Evolutionary conservation across 1,140 invertebrate genomes (phyloP).

Genomic region (Drosophila nannoptera): DNA sequence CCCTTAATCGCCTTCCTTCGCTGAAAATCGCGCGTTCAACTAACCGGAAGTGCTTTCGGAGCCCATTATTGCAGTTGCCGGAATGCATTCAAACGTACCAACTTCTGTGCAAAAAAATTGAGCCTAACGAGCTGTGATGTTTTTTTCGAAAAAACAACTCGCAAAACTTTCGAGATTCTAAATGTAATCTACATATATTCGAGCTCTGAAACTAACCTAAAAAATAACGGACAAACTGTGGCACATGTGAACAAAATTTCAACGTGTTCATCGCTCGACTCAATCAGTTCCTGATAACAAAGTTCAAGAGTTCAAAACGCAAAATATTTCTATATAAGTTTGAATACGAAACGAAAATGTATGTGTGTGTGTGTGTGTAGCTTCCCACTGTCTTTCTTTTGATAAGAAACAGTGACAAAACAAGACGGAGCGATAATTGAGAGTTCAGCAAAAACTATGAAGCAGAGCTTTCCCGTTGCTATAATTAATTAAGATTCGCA

Average conservation of each 20-base stretch:
- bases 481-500: conserved; percentile 9
- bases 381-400: conserved; percentile 3
- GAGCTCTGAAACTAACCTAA: conserved; percentile 43
- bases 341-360: conserved; percentile 10
- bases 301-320: conserved; percentile 61
- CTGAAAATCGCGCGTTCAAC: conserved; percentile 44
- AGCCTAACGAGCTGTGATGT: not conserved
- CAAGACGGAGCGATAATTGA: not conserved
- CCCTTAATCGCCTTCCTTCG: not conserved
- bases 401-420: conserved; percentile 23
- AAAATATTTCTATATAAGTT: conserved; percentile 36
- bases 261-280: conserved; percentile 24
- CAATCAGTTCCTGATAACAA: conserved; percentile 49
- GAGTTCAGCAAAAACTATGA: conserved; percentile 8
- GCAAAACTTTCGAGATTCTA: not conserved
- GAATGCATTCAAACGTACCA: conserved; percentile 42
- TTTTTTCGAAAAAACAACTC: not conserved
- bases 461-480: conserved; percentile 1
- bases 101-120: conserved; percentile 18
- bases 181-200: conserved; percentile 14
- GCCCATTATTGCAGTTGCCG: conserved; percentile 43
- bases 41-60: conserved; percentile 60
- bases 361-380: conserved; percentile 4
- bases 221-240: conserved; percentile 32
- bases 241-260: conserved; percentile 35